A percentile compares a stretch with the other conserved stretches of the same genome.
phyloP scores from a whole-genome alignment of 2,113 vertebrate genomes.

The Cichladusa arquata region DNA sequence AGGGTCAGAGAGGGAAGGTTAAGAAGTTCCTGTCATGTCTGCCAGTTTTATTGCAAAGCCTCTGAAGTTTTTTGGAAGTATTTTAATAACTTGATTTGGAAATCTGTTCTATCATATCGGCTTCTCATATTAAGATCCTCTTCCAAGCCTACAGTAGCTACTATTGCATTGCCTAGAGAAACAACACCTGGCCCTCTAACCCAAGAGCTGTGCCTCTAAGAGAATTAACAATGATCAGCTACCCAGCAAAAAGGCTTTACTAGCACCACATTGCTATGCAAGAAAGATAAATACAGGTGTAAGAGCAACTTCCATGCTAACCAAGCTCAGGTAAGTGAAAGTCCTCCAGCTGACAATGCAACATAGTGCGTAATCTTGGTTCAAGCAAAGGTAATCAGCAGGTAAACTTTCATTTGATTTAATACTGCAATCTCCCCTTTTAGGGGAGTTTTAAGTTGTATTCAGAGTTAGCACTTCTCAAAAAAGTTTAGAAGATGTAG shows the following conservation, averaged over 20 bases:
- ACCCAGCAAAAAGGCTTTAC: neutral
- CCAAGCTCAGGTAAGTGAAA: neutral
- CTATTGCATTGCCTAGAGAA: neutral
- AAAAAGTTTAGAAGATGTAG: neutral
- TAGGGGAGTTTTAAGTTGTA: neutral
- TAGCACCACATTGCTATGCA: neutral
- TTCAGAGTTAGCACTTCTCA: neutral
- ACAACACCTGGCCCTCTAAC: neutral
- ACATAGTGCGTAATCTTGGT: neutral
- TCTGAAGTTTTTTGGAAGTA: neutral
- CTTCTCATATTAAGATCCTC: neutral
- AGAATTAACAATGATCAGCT: neutral
- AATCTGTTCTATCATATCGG: neutral
- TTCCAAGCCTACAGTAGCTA: neutral
- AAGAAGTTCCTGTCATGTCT: neutral
- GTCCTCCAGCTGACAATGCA: rapidly evolving
- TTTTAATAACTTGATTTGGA: neutral
- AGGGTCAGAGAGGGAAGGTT: neutral
- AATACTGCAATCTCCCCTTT: neutral
- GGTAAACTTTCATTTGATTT: neutral
- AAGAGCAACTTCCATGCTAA: neutral
- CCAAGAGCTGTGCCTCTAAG: neutral
- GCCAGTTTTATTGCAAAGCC: neutral
- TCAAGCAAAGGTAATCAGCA: neutral
- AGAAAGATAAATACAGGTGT: neutral